Conservation (phyloP, 2,113 vertebrate genomes). For the Erythrocercus mccallii region DNA sequence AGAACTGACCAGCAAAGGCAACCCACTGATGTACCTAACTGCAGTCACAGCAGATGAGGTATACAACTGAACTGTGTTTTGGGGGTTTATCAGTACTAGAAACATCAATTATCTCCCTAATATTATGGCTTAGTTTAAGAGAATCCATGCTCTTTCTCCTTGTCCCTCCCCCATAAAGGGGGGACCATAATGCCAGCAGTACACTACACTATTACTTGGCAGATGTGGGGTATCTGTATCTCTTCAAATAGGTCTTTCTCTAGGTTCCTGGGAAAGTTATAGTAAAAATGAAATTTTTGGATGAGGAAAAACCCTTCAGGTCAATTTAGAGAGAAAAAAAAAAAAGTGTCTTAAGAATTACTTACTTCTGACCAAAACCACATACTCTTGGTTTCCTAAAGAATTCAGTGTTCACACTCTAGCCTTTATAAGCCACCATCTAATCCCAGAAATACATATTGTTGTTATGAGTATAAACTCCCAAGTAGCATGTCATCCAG, state of each 20-base stretch:
- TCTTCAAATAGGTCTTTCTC: not conserved
- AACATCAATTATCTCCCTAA: not conserved
- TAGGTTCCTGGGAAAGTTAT: not conserved
- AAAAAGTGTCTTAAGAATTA: rapidly evolving
- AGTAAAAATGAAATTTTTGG: not conserved
- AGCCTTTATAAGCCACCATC: not conserved
- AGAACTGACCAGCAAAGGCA: conserved; percentile 74
- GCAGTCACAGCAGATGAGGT: conserved; percentile 75
- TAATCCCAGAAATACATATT: not conserved
- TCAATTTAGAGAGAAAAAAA: not conserved
- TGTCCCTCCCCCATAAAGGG: not conserved
- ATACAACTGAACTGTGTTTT: not conserved
- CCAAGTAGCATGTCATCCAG: not conserved
- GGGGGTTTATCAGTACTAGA: not conserved
- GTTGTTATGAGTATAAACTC: not conserved
- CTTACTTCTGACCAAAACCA: not conserved
- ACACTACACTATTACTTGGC: not conserved
- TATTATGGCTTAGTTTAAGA: not conserved
- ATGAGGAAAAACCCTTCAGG: not conserved
- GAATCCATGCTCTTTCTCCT: not conserved
- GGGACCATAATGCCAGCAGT: not conserved
- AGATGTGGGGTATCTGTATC: not conserved
- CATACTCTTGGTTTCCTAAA: not conserved
- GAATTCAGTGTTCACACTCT: not conserved
- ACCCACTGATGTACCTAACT: conserved; percentile 83